Evolutionary conservation across 1,140 invertebrate species (phyloP).

Genomic region (Philaenus spumarius): DNA sequence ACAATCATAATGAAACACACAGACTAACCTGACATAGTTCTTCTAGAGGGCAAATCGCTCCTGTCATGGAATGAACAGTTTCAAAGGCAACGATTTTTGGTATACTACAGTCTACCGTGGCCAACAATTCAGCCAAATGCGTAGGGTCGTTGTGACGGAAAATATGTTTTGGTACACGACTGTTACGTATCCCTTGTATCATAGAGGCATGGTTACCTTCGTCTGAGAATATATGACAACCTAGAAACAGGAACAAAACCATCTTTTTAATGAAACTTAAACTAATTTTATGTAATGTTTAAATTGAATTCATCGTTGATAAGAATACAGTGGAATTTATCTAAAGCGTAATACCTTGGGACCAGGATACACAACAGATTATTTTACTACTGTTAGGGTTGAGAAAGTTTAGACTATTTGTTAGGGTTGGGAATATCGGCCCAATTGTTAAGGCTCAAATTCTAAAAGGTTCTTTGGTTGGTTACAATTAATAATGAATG

Average conservation of each 20-base stretch:
- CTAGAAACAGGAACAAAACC: conserved; percentile 35
- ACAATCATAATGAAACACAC: no score
- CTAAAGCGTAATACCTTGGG: no score
- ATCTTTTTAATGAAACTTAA: conserved; percentile 14
- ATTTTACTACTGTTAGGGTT: no score
- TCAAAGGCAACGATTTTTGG: conserved; percentile 99
- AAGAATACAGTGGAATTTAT: no score
- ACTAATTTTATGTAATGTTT: no score
- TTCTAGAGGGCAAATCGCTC: conserved; percentile 82
- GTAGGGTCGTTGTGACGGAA: conserved; percentile 90
- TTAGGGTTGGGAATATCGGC: no score
- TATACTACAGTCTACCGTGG: conserved; percentile 59
- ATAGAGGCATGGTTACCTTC: conserved; percentile 97
- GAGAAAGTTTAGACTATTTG: no score
- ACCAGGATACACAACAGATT: no score
- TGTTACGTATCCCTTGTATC: conserved; percentile 96
- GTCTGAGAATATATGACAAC: conserved; percentile 95
- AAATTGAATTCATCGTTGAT: no score
- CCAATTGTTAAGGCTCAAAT: no score
- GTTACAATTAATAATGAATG: no score
- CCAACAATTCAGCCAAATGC: conserved; percentile 75
- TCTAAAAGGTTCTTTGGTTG: no score
- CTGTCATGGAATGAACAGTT: conserved; percentile 99
- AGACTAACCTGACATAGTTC: conserved; percentile 29
- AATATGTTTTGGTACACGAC: conserved; percentile 87